Percentiles rank a stretch among this genome's conserved stretches.
These are phyloP conservation scores for Empis livida DNA, from an alignment of 2,888 invertebrate genomes.

Conservation along the genomic window DNA sequence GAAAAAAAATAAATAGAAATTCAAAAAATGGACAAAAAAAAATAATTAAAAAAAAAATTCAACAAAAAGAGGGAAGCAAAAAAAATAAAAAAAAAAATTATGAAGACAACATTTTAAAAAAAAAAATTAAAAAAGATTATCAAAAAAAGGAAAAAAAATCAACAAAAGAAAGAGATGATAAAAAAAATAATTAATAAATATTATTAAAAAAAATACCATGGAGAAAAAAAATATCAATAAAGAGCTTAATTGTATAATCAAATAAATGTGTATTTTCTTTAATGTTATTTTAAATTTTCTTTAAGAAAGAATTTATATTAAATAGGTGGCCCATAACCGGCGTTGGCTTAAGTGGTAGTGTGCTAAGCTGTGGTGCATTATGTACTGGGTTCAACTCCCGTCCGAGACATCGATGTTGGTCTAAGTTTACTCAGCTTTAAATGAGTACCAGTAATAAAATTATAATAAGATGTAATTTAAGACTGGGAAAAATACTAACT, in stretches of 20 bases:
- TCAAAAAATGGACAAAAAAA: constrained; percentile 5
- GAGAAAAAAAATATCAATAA: constrained; percentile 15
- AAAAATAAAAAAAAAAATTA: constrained; percentile 8
- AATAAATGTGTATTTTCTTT: no score
- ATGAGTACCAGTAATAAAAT: no score
- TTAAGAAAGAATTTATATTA: no score
- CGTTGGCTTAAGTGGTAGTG: no score
- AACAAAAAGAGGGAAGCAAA: constrained; percentile 3
- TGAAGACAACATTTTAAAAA: constrained; percentile 2
- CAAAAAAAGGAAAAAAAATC: constrained; percentile 6
- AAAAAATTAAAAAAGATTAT: neutral
- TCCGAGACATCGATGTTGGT: no score
- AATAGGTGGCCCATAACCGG: no score
- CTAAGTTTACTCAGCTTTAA: no score
- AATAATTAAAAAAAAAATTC: constrained; percentile 4
- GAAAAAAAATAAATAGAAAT: constrained; percentile 5
- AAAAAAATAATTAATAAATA: neutral
- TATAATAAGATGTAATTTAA: no score
- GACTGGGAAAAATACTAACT: no score
- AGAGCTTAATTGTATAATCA: constrained; percentile 9
- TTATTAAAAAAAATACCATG: constrained; percentile 8
- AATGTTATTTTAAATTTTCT: no score
- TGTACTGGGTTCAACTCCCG: no score
- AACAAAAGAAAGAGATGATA: constrained; percentile 3
- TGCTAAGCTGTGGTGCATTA: no score